Evolutionary conservation across 2,888 invertebrate species (phyloP), one percentile per base, ranked within the genome.

Genomic region (Acronicta alni): DNA sequence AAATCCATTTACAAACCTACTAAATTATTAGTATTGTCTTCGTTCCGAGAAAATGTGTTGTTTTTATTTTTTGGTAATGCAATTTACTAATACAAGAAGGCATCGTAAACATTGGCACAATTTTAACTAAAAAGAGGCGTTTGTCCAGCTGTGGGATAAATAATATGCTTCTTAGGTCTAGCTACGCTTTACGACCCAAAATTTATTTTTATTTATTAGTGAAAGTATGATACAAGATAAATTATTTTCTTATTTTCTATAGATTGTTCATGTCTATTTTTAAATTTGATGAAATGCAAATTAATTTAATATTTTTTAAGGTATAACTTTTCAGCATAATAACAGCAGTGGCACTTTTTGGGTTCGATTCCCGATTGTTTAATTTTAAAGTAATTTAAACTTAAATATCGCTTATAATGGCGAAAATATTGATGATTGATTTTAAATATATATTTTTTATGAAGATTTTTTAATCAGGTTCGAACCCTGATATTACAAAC

Each of bases 351-450:
- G 9, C 16, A 16, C n/a, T 0, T 10, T 17, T 45, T 46, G 61
- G 71, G 69, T 69, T 69, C 69, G 54, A 69, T 46, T 66, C 69
- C 71, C 44, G n/a, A 43, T 8, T 12, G 0, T 0, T 8, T 35
- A 2, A 18, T 23, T 12, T 17, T 4, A 14, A 4, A 15, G 15
- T 45, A 3, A 41, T 41, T 17, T 0, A 9, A 3, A 41, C 20
- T 17, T 0, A 9, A n/a, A 14, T 37, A 14, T 43, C n/a, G 0
- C 12, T 16, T 23, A 17, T 49, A 39, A 5, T 15, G 9, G 60
- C 48, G 61, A 61, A 23, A 26, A 49, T 16, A 17, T 23, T 5
- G 9, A 14, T 26, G 9, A 26, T 15, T 10, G n/a, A 9, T 3
- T 10, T 30, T 26, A 35, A 1, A 23, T 12, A 18, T 30, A 9